phyloP scores from a whole-genome alignment of 2,113 vertebrate species.

The Archocentrus centrarchus region DNA sequence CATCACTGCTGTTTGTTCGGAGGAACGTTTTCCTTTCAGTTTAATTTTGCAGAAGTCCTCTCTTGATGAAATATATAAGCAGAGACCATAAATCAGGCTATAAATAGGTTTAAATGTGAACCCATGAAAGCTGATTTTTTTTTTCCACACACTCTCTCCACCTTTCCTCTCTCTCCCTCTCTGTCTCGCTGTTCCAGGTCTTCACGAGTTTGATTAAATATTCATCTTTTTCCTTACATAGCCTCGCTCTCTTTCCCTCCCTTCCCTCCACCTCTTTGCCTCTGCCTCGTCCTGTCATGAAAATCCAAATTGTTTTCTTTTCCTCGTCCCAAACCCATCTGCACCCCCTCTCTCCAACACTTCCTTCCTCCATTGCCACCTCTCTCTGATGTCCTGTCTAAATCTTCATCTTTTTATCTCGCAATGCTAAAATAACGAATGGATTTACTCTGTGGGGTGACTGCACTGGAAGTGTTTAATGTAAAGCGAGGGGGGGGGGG shows the following conservation, averaged over 20 bases:
- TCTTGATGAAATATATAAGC: neutral
- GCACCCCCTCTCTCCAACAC: constrained; percentile 18
- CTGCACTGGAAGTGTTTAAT: constrained; percentile 35
- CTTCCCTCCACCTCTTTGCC: constrained; percentile 32
- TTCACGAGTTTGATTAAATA: constrained; percentile 61
- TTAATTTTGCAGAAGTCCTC: neutral
- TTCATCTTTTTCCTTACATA: constrained; percentile 54
- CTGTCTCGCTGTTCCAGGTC: constrained; percentile 24
- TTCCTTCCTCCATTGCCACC: constrained; percentile 6
- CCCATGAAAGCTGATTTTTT: constrained; percentile 20
- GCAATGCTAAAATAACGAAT: constrained; percentile 36
- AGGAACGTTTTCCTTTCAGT: neutral
- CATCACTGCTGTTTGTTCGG: neutral
- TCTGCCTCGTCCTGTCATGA: constrained; percentile 35
- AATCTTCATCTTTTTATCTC: constrained; percentile 25
- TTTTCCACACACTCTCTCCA: neutral
- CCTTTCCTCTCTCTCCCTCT: constrained; percentile 5
- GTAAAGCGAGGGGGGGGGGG: constrained; percentile 24
- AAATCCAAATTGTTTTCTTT: constrained; percentile 45
- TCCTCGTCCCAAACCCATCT: constrained; percentile 33
- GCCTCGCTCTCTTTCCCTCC: constrained; percentile 24
- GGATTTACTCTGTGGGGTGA: constrained; percentile 5
- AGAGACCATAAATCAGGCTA: neutral
- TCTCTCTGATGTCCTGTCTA: constrained; percentile 18
- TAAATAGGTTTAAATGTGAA: constrained; percentile 6